These are phyloP conservation scores for Cheilosia grossa DNA, from an alignment of 2,888 invertebrate species.

Conservation along the genomic window DNA sequence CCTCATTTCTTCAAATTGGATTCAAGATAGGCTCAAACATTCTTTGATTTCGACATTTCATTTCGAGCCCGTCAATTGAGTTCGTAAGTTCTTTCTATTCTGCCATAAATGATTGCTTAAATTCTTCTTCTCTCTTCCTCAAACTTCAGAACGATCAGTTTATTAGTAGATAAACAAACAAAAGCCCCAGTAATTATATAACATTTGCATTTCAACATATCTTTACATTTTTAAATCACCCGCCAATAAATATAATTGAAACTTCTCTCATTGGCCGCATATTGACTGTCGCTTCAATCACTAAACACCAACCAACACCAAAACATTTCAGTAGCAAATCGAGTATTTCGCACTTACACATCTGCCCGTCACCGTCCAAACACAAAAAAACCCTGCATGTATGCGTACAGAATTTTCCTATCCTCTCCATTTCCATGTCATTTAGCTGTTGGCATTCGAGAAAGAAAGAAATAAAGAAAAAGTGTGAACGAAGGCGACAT, in stretches of 20 bases:
- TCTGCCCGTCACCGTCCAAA: conserved; percentile 29
- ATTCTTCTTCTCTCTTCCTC: too few relatives aligned
- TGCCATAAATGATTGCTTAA: too few relatives aligned
- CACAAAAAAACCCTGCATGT: conserved; percentile 28
- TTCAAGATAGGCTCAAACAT: too few relatives aligned
- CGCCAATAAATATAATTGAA: conserved; percentile 34
- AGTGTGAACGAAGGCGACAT: conserved; percentile 72
- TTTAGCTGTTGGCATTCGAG: conserved; percentile 77
- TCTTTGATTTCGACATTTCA: too few relatives aligned
- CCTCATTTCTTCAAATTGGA: too few relatives aligned
- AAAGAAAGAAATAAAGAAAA: conserved; percentile 75
- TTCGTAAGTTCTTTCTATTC: too few relatives aligned
- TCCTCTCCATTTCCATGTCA: conserved; percentile 76
- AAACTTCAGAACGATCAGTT: too few relatives aligned
- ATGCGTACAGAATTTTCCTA: conserved; percentile 72
- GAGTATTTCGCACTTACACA: conserved; percentile 32
- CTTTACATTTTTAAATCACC: conserved; percentile 47
- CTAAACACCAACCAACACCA: conserved; percentile 31
- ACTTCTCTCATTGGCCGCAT: conserved; percentile 54
- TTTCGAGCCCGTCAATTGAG: too few relatives aligned
- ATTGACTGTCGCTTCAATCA: conserved; percentile 31
- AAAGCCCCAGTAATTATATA: too few relatives aligned
- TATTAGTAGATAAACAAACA: too few relatives aligned
- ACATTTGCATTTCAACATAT: neutral
- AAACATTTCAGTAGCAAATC: conserved; percentile 26